phyloP scores from a whole-genome alignment of 2,888 invertebrate genomes.

The Micropterix aruncella region DNA sequence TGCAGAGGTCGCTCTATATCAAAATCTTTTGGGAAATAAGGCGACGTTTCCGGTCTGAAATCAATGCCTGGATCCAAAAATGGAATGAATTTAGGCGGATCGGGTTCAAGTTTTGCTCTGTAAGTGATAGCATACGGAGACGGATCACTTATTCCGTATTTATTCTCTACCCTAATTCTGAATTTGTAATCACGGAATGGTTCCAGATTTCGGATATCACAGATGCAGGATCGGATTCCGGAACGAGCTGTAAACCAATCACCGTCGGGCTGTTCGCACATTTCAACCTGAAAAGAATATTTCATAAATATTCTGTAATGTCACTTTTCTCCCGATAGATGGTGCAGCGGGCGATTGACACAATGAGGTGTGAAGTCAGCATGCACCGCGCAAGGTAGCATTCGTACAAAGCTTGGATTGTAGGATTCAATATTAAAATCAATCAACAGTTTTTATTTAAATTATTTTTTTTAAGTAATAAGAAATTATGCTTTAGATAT shows the following conservation, averaged over 20 bases:
- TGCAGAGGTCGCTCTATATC: slow-evolving; percentile 80
- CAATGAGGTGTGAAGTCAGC: too few relatives aligned
- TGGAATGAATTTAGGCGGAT: slow-evolving; percentile 65
- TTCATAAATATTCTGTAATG: too few relatives aligned
- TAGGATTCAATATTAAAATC: too few relatives aligned
- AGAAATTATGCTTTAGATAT: too few relatives aligned
- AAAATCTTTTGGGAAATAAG: slow-evolving; percentile 85
- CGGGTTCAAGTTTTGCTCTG: slow-evolving; percentile 63
- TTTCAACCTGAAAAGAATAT: slow-evolving; percentile 52
- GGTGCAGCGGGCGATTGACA: too few relatives aligned
- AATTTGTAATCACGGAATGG: slow-evolving; percentile 93
- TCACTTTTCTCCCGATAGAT: too few relatives aligned
- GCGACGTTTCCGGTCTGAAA: slow-evolving; percentile 72
- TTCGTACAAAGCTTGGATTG: too few relatives aligned
- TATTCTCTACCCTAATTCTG: slow-evolving; percentile 91
- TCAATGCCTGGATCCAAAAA: slow-evolving; percentile 69
- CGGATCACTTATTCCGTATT: slow-evolving; percentile 92
- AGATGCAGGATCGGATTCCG: slow-evolving; percentile 77
- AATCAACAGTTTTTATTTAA: too few relatives aligned
- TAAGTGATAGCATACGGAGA: slow-evolving; percentile 81
- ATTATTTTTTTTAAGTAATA: too few relatives aligned
- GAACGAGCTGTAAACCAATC: slow-evolving; percentile 85
- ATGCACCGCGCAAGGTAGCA: too few relatives aligned
- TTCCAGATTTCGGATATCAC: slow-evolving; percentile 79
- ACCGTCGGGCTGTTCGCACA: slow-evolving; percentile 81